These are phyloP conservation scores for Macrotis lagotis DNA, from an alignment of 2,113 vertebrate species.

Conservation along the genomic window DNA sequence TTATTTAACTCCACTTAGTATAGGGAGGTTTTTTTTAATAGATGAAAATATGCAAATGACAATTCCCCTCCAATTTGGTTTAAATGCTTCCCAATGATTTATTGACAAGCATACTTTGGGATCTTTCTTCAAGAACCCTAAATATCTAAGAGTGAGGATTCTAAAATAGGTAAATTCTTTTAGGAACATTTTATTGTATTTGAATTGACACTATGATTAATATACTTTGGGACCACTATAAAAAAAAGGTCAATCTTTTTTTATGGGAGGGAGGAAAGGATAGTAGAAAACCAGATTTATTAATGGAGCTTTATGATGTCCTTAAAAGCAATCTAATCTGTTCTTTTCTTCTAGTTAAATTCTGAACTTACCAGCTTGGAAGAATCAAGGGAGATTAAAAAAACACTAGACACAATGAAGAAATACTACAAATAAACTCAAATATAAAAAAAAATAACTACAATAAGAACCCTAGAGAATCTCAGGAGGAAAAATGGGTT, in stretches of 20 bases:
- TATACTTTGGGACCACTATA: neutral
- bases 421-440: neutral
- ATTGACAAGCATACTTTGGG: neutral
- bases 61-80: neutral
- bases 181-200: neutral
- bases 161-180: neutral
- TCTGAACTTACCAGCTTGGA: neutral
- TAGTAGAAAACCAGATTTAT: neutral
- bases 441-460: neutral
- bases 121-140: neutral
- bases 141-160: neutral
- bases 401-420: neutral
- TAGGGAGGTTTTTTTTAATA: neutral
- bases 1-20: neutral
- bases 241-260: neutral
- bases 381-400: neutral
- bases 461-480: neutral
- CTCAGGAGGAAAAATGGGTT: neutral
- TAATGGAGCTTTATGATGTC: neutral
- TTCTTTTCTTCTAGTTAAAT: too few species aligned
- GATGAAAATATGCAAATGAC: neutral
- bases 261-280: too few species aligned
- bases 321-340: neutral
- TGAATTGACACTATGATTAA: neutral
- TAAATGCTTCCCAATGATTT: neutral